Base-by-base conservation (phyloP, 2,797 vertebrate genomes). In the Pelodytes ibericus region DNA sequence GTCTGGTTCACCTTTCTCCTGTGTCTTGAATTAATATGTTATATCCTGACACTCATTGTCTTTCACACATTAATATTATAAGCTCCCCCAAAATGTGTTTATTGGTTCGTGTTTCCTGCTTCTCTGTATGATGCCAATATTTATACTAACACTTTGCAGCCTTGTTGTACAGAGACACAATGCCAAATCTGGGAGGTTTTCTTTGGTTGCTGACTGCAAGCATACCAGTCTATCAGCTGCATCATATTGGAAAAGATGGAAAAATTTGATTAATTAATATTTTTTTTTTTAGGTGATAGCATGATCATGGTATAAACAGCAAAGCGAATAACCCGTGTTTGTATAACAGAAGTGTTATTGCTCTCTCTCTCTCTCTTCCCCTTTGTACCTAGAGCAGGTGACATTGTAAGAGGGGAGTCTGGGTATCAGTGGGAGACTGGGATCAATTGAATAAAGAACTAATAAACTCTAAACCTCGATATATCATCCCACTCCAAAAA, bases 391-490 rank as follows among this genome's bases (percentile, higher is more conserved):
- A 92, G 91, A 93, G 92, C 93, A 96, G 95, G 96, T 97, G 93
- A 95, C 93, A 89, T 90, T 56, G 4, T 9, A 30, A 87, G 92
- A 89, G 88, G 92, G 90, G 91, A 94, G 92, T 89, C 88, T 90
- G 90, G 90, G 92, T 92, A 94, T 93, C 95, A 95, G 94, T 92
- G 84, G 94, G 95, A 89, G 90, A 57, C 85, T 83, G 85, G 91
- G 90, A 91, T 86, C 91, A 94, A 93, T 91, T 87, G 94, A 96
- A 97, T 95, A 95, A 95, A 95, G 24, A 93, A 90, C 93, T 96
- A 96, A 97, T 96, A 96, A 95, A 92, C 92, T 53, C 95, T 90
- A 94, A 92, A 92, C 90, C 82, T 88, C 83, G 89, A 93, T 94
- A 94, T 95, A 91, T 93, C 90, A 95, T 95, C 95, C 94, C 94